Percentiles rank a stretch among this genome's conserved stretches.
phyloP scores from a whole-genome alignment of 2,113 vertebrate genomes.

The Elachura formosa region DNA sequence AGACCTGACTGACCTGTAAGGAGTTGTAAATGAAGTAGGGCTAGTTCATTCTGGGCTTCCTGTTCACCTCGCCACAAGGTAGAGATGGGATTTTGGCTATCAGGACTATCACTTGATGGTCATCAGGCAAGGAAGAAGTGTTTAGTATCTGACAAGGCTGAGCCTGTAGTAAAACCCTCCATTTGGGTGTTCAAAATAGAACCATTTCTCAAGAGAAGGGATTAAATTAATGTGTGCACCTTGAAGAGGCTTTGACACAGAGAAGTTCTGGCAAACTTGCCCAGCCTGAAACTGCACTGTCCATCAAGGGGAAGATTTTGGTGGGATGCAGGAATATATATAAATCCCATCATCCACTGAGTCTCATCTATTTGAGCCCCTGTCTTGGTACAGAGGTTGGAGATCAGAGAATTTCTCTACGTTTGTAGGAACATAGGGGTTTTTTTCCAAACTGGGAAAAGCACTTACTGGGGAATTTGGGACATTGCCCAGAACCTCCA shows the following conservation, averaged over 20 bases:
- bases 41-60: not conserved
- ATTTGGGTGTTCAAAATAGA: not conserved
- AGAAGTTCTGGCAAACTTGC: not conserved
- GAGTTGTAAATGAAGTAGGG: not conserved
- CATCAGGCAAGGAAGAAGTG: not conserved
- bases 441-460: not conserved
- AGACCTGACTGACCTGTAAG: not conserved
- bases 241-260: not conserved
- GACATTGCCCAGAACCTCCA: not conserved
- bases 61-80: not conserved
- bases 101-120: accelerated
- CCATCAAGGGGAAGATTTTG: not conserved
- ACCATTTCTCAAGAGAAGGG: not conserved
- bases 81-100: not conserved
- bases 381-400: not conserved
- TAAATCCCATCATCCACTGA: accelerated
- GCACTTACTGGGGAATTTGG: not conserved
- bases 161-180: not conserved
- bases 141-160: not conserved
- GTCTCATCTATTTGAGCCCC: not conserved
- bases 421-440: not conserved
- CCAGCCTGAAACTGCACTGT: not conserved
- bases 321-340: not conserved
- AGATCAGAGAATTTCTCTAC: not conserved
- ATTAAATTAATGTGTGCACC: not conserved